Percentiles rank a stretch among this genome's conserved stretches.
These are phyloP conservation scores for Toxonevra muliebris DNA, from an alignment of 2,888 invertebrate species.

Conservation along the genomic window DNA sequence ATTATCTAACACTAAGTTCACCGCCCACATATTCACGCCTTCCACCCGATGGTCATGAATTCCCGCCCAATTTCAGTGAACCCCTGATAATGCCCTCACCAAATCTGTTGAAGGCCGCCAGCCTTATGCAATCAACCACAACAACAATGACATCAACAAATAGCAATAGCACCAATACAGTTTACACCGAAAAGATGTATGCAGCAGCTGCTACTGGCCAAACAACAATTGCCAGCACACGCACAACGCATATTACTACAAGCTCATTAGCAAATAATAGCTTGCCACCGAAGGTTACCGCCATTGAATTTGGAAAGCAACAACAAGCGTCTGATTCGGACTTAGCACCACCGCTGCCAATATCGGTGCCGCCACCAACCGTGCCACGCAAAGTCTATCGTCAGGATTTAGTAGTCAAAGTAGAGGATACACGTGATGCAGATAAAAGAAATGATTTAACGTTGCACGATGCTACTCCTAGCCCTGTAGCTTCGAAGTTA, in stretches of 20 bases:
- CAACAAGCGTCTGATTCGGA: conserved; percentile 23
- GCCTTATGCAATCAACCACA: conserved; percentile 48
- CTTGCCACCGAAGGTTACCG: conserved; percentile 9
- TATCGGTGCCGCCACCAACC: conserved; percentile 63
- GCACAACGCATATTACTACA: conserved; percentile 43
- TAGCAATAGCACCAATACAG: conserved; percentile 45
- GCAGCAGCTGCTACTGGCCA: conserved; percentile 41
- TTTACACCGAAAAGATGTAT: conserved; percentile 49
- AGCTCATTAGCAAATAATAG: conserved; percentile 30
- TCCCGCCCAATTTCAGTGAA: conserved; percentile 65
- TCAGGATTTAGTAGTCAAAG: conserved; percentile 62
- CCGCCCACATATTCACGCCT: conserved; percentile 65
- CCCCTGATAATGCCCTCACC: conserved; percentile 61
- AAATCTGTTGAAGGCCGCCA: conserved; percentile 49
- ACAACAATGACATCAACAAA: conserved; percentile 44
- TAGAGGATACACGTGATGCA: conserved; percentile 55
- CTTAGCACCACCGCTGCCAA: conserved; percentile 58
- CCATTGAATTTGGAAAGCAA: conserved; percentile 24
- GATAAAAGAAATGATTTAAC: conserved; percentile 16
- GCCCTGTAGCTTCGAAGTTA: conserved; percentile 39
- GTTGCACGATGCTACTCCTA: conserved; percentile 24
- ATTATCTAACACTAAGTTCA: conserved; percentile 59
- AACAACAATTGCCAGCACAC: conserved; percentile 46
- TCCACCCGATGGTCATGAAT: conserved; percentile 65
- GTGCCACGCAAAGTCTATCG: conserved; percentile 63